Percentiles rank a stretch among this genome's conserved stretches.
These are phyloP conservation scores for Trachymyrmex septentrionalis DNA, from an alignment of 1,140 invertebrate genomes.

Conservation along the genomic window DNA sequence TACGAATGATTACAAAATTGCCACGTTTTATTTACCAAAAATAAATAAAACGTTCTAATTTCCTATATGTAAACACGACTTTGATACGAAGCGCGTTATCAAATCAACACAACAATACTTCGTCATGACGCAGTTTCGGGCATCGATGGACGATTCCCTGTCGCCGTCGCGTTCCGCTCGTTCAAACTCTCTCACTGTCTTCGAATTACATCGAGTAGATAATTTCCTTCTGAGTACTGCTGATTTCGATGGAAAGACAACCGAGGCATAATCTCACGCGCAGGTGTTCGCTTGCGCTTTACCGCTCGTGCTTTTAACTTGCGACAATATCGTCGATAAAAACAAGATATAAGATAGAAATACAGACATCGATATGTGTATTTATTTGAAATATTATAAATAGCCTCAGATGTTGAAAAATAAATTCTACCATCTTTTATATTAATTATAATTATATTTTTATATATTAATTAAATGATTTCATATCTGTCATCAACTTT, in stretches of 20 bases:
- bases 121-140: not conserved
- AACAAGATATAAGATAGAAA: not conserved
- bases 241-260: conserved; percentile 33
- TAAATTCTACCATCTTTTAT: not conserved
- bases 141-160: conserved; percentile 25
- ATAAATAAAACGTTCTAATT: not conserved
- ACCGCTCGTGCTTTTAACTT: conserved; percentile 9
- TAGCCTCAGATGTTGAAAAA: not conserved
- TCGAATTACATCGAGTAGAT: conserved; percentile 60
- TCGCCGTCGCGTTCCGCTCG: not conserved
- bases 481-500: too few relatives aligned
- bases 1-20: too few relatives aligned
- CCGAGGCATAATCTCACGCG: conserved; percentile 46
- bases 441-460: not conserved
- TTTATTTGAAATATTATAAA: not conserved
- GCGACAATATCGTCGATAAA: not conserved
- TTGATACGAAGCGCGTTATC: not conserved
- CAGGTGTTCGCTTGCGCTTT: conserved; percentile 47
- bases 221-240: conserved; percentile 61
- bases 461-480: not conserved
- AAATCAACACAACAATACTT: conserved; percentile 3
- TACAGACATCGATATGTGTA: not conserved
- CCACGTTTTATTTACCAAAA: too few relatives aligned
- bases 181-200: conserved; percentile 59
- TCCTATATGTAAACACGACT: not conserved